These are phyloP conservation scores for Xyrichtys novacula DNA, from an alignment of 2,797 vertebrate species.

Conservation along the genomic window DNA sequence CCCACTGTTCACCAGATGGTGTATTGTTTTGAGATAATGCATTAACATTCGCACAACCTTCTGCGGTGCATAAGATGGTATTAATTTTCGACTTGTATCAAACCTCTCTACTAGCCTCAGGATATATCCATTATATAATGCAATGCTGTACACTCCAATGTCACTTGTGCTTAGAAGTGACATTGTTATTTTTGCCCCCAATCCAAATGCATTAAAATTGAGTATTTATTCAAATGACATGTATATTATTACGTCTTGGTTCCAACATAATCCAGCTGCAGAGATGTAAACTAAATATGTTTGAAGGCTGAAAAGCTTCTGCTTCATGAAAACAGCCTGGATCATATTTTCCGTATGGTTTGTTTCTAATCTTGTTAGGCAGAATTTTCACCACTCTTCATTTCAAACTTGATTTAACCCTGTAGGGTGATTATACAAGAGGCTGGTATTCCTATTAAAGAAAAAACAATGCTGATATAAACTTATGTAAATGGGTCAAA, in stretches of 20 bases:
- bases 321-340: background rate
- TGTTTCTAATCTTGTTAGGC: background rate
- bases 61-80: conserved; percentile 37
- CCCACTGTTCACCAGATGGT: conserved; percentile 53
- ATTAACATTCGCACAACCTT: conserved; percentile 50
- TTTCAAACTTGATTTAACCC: conserved; percentile 1
- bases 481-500: background rate
- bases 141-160: conserved; percentile 36
- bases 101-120: conserved; percentile 38
- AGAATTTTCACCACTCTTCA: conserved; percentile 1
- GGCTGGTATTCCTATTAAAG: background rate
- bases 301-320: conserved; percentile 7
- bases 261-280: conserved; percentile 4
- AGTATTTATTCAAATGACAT: conserved; percentile 11
- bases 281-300: conserved; percentile 8
- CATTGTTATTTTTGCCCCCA: conserved; percentile 1
- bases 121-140: conserved; percentile 47
- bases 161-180: conserved; percentile 32
- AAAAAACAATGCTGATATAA: background rate
- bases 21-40: conserved; percentile 30
- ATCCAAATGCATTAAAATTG: conserved; percentile 9
- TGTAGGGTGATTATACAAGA: background rate
- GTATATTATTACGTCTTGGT: background rate
- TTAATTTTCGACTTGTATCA: conserved; percentile 53
- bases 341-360: background rate